Percentiles rank a stretch among this genome's conserved stretches.
These are phyloP conservation scores for Polymixis flavicincta DNA, from an alignment of 2,888 invertebrate species.

Conservation along the genomic window DNA sequence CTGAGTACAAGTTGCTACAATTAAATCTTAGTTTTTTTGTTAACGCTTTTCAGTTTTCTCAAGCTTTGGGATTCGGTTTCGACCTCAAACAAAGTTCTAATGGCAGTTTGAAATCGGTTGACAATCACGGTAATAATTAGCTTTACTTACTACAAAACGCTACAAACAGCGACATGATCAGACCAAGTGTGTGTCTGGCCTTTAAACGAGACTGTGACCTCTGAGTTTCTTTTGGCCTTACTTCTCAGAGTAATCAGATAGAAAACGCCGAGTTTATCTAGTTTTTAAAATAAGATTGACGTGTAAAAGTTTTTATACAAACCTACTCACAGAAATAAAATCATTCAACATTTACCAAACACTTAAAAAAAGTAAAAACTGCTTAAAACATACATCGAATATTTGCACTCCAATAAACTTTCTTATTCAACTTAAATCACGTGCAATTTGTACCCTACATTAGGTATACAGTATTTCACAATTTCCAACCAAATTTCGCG, in stretches of 20 bases:
- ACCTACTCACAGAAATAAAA: too few species aligned
- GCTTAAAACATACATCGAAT: background rate
- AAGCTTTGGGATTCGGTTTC: background rate
- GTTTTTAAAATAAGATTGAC: too few species aligned
- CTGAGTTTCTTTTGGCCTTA: too few species aligned
- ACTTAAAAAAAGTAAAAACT: background rate
- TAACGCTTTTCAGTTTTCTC: background rate
- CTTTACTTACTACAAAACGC: background rate
- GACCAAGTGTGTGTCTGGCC: too few species aligned
- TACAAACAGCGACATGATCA: background rate
- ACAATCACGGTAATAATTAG: background rate
- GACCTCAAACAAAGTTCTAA: background rate
- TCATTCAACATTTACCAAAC: background rate
- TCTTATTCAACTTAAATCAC: slow-evolving; percentile 1
- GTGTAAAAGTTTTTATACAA: too few species aligned
- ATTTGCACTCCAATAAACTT: background rate
- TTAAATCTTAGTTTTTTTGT: background rate
- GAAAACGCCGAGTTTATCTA: too few species aligned
- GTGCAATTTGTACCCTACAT: background rate
- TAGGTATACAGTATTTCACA: slow-evolving; percentile 17
- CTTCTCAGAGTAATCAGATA: too few species aligned
- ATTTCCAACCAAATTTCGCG: slow-evolving; percentile 34
- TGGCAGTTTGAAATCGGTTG: background rate
- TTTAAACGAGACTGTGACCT: too few species aligned
- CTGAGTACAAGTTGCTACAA: background rate